phyloP scores from a whole-genome alignment of 2,888 invertebrate genomes.

The Myathropa florea region DNA sequence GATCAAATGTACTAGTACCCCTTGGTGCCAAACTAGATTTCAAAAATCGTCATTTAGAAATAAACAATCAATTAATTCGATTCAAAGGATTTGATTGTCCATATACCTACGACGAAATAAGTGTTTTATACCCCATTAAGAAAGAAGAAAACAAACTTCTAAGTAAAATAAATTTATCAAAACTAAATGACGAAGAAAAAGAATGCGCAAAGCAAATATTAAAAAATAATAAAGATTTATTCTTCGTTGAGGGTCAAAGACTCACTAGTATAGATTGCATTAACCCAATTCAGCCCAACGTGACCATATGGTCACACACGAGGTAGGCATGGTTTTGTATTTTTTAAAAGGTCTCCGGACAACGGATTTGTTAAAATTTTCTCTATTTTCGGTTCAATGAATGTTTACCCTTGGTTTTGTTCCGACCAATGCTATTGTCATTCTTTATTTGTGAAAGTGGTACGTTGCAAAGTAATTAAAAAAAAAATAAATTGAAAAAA shows the following conservation, averaged over 20 bases:
- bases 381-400: too few species aligned
- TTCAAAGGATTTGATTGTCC: conserved; percentile 9
- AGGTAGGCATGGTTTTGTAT: too few species aligned
- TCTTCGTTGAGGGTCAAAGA: conserved; percentile 14
- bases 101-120: conserved; percentile 1
- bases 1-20: conserved; percentile 7
- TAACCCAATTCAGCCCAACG: too few species aligned
- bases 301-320: too few species aligned
- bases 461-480: too few species aligned
- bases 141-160: not conserved
- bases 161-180: not conserved
- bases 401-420: too few species aligned
- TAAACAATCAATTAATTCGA: not conserved
- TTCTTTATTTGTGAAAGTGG: too few species aligned
- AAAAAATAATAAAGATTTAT: not conserved
- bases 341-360: too few species aligned
- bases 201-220: not conserved
- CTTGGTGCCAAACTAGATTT: conserved; percentile 8
- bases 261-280: not conserved
- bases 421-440: too few species aligned
- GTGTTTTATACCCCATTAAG: not conserved
- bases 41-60: not conserved
- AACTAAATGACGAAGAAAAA: too few species aligned
- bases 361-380: too few species aligned
- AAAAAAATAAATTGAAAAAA: too few species aligned